A percentile compares a stretch with the other conserved stretches of the same genome.
These are phyloP conservation scores for Protobothrops flavoviridis DNA, from an alignment of 2,113 vertebrate species.

Conservation along the genomic window DNA sequence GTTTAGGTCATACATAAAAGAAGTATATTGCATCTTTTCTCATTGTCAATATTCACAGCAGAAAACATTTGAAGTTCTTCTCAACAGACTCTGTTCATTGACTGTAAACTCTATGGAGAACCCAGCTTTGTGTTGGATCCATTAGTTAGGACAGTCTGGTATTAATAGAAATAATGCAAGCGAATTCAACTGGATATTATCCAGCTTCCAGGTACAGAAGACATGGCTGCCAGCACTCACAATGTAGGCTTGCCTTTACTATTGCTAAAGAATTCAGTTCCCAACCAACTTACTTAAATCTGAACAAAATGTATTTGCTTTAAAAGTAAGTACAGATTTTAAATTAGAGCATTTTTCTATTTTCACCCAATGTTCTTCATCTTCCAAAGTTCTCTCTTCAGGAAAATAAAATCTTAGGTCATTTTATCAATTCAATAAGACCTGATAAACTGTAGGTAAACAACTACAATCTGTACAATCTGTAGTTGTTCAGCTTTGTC, in stretches of 20 bases:
- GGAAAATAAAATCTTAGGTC: background rate
- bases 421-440: background rate
- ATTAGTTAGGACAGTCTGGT: background rate
- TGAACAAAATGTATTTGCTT: background rate
- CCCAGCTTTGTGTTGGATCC: background rate
- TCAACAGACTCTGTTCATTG: background rate
- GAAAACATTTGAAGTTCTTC: background rate
- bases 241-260: background rate
- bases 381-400: background rate
- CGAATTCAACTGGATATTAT: background rate
- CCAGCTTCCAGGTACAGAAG: background rate
- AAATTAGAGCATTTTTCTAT: background rate
- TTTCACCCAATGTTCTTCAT: background rate
- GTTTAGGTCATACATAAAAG: background rate
- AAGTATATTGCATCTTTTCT: background rate
- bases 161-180: background rate
- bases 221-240: background rate
- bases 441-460: background rate
- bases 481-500: background rate
- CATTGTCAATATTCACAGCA: background rate
- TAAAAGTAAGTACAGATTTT: background rate
- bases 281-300: background rate
- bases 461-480: background rate
- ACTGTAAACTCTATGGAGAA: background rate
- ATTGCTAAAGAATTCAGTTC: background rate